These are phyloP conservation scores for Bradypodion ventrale DNA, from an alignment of 2,797 vertebrate species.

Conservation along the genomic window DNA sequence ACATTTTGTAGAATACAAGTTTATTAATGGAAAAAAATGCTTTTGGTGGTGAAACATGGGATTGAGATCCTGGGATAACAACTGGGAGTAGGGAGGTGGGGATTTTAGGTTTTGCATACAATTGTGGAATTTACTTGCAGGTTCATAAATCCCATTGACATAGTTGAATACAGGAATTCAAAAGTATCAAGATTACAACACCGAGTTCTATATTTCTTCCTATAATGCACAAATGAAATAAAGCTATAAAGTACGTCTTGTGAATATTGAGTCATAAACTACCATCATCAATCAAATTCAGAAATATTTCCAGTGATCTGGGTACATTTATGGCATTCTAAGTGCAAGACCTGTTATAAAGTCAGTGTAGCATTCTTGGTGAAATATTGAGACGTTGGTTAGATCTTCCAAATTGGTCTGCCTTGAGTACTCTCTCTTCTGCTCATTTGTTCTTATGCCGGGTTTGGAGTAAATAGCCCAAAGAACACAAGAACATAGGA, in stretches of 20 bases:
- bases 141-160: constrained; percentile 24
- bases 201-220: constrained; percentile 12
- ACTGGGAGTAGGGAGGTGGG: background rate
- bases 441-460: background rate
- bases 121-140: constrained; percentile 7
- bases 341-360: background rate
- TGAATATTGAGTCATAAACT: constrained; percentile 18
- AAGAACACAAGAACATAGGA: too few relatives aligned
- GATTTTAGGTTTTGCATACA: constrained; percentile 14
- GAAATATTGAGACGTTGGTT: background rate
- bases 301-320: constrained; percentile 16
- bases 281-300: constrained; percentile 18
- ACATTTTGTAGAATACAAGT: constrained; percentile 47
- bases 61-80: background rate
- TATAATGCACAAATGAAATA: constrained; percentile 13
- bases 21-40: constrained; percentile 52
- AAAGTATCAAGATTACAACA: constrained; percentile 16
- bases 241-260: constrained; percentile 5
- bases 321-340: background rate
- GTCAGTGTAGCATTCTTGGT: background rate
- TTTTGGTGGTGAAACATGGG: constrained; percentile 29
- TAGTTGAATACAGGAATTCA: constrained; percentile 22
- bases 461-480: background rate
- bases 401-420: background rate
- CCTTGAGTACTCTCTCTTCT: background rate